Evolutionary conservation across 2,113 vertebrate species (phyloP), one percentile per base, ranked within the genome.

Genomic region (Chascanopsetta lugubris): DNA sequence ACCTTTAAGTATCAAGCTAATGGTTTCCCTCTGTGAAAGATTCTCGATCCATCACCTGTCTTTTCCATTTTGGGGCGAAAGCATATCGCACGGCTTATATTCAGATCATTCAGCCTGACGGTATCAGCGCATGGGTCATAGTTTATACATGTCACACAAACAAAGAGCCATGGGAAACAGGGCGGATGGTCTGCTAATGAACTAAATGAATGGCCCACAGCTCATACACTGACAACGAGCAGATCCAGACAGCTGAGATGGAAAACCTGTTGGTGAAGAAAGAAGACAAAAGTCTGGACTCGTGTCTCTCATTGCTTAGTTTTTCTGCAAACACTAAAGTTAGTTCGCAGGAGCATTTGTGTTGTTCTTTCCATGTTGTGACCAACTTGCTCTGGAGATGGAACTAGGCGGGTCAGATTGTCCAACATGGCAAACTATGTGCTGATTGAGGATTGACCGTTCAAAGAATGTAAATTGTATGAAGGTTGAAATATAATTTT

Each of bases 121-220:
- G 64, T 88, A 84, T 88, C 90, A 86, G 81, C 83, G 57, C 6
- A n/a, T 29, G 63, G 84, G 86, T 83, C 85, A 75, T 11, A 82
- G 87, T 83, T 90, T 77, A 85, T 65, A 67, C 55, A 59, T 81
- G 69, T 74, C 87, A 86, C 71, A 80, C 86, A 84, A 88, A 90
- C 83, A 83, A 66, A 83, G 69, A 75, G 69, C 68, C 90, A 55
- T 91, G 88, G 87, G 88, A 91, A 88, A 82, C 67, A 49, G 59
- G 85, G 69, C 61, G 69, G 67, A 77, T 47, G 38, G 46, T 25
- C 34, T 1, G 32, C 85, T 89, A 88, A 89, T 89, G 87, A 90
- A 80, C 55, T 65, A 85, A 84, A 82, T 25, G 40, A 45, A 80
- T 69, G 43, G 34, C 54, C 67, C 70, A 36, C 54, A 51, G 50